phyloP scores from a whole-genome alignment of 2,888 invertebrate genomes.

The Spatulosminthurus flaviceps region DNA sequence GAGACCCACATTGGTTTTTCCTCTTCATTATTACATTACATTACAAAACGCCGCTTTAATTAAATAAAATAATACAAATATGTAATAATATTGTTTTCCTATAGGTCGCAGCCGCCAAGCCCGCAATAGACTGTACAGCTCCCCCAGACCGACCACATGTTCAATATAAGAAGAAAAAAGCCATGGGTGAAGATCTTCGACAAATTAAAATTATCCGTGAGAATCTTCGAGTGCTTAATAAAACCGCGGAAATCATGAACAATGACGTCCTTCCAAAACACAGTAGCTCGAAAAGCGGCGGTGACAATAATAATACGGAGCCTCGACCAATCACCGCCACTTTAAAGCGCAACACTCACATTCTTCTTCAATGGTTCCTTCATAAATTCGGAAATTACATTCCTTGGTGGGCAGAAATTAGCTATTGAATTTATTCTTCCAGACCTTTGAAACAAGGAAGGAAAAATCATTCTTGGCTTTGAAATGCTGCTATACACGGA shows the following conservation, averaged over 20 bases:
- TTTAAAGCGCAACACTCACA: conserved; percentile 55
- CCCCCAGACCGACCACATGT: conserved; percentile 61
- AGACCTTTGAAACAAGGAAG: no score
- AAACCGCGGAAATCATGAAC: conserved; percentile 58
- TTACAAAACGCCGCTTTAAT: no score
- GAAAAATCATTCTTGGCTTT: no score
- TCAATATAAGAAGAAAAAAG: conserved; percentile 59
- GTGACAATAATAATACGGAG: no score
- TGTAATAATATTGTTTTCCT: background rate
- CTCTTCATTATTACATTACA: no score
- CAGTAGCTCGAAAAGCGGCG: background rate
- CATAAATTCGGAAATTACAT: conserved; percentile 60
- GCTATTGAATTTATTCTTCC: conserved; percentile 53
- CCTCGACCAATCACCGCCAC: conserved; percentile 52
- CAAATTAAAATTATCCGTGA: conserved; percentile 60
- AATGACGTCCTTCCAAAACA: conserved; percentile 1
- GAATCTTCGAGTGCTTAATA: conserved; percentile 59
- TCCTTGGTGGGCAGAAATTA: conserved; percentile 63
- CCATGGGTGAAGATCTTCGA: conserved; percentile 56
- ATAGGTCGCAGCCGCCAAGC: conserved; percentile 59
- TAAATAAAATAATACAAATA: background rate
- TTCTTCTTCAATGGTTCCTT: conserved; percentile 62
- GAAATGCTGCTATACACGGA: no score
- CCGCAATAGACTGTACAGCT: conserved; percentile 59
- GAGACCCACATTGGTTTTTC: no score